Evolutionary conservation across 2,888 invertebrate species (phyloP), one percentile per base, ranked within the genome.

Genomic region (Laspeyria flexula): DNA sequence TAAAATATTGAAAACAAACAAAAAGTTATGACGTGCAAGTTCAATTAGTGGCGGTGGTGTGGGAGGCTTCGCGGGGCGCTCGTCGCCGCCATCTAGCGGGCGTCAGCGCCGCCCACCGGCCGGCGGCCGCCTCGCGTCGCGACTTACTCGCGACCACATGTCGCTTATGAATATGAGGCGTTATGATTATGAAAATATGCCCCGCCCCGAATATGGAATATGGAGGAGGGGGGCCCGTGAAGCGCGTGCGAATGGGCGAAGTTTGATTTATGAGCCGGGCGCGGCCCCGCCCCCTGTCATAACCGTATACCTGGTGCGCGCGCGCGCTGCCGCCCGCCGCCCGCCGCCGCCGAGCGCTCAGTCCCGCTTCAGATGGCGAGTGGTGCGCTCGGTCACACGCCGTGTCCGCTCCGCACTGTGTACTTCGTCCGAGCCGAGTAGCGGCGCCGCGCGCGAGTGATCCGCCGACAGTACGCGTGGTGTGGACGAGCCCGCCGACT

Each of bases 211-310:
- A 92, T 93, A 92, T 92, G 90, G 92, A 92, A 90, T 92, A 92
- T 93, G 93, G 94, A 93, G 93, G 93, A 88, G 93, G 94, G 93
- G 71, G 94, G 90, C 88, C 87, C 80, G 86, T 85, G 92, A 88
- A 90, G 91, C 94, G 94, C 94, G 94, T 94, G 94, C 93, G 92
- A 92, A 93, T 91, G 92, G 92, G 89, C 91, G 89, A 92, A 91
- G 94, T 94, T 94, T 94, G 94, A 94, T 94, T 94, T 94, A 94
- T 94, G 94, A 94, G 93, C 88, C 88, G 83, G 84, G 88, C 88
- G 86, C 87, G 93, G 92, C 93, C 83, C 94, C 94, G 94, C 94
- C 94, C 93, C 93, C 93, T 94, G 94, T 94, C 94, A 94, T 95
- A 95, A 94, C 94, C 93, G 93, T 83, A 83, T 90, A 90, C 88